Evolutionary conservation across 2,113 vertebrate genomes (phyloP).

Genomic region (Lathamus discolor): DNA sequence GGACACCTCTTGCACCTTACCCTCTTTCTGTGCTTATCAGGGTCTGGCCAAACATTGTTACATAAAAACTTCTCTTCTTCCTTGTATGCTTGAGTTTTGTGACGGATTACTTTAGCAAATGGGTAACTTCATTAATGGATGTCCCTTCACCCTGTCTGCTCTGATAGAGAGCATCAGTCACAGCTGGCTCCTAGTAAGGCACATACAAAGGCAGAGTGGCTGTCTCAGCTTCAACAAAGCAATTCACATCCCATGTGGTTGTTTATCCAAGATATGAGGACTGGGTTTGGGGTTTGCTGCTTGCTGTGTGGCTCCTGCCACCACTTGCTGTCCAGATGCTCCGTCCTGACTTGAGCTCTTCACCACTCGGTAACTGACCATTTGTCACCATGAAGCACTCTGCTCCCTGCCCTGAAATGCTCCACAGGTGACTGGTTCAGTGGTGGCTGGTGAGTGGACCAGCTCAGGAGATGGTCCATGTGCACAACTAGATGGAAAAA

Average conservation of each 20-base stretch:
- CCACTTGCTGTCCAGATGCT: background rate
- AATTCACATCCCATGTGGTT: background rate
- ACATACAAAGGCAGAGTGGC: background rate
- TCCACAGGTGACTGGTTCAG: background rate
- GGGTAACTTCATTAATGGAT: background rate
- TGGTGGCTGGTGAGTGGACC: background rate
- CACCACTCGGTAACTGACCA: background rate
- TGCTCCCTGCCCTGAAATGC: background rate
- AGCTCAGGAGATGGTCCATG: background rate
- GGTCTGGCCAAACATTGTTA: background rate
- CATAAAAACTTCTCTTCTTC: background rate
- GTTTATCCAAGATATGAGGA: background rate
- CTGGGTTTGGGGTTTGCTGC: background rate
- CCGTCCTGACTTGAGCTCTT: background rate
- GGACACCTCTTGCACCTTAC: background rate
- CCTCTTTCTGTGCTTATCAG: background rate
- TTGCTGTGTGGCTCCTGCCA: background rate
- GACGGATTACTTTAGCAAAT: slow-evolving; percentile 19
- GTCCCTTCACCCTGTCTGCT: background rate
- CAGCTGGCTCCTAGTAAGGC: background rate
- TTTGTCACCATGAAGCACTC: background rate
- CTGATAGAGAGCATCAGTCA: background rate
- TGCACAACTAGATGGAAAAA: background rate
- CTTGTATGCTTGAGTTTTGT: background rate
- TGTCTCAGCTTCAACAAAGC: background rate